phyloP scores from a whole-genome alignment of 2,113 vertebrate species.

The Bufo bufo region DNA sequence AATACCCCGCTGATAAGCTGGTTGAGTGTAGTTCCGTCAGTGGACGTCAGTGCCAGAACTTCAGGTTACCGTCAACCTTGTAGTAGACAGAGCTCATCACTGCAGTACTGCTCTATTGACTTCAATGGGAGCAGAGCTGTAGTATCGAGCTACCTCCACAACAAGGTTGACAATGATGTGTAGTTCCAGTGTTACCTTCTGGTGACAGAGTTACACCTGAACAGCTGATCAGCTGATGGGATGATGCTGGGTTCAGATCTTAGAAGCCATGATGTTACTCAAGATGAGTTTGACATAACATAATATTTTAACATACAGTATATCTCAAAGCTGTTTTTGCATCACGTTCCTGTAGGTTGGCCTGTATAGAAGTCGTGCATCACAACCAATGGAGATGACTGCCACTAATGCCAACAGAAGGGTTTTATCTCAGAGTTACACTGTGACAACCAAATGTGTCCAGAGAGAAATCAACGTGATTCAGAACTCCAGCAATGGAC shows the following conservation, averaged over 20 bases:
- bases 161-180: no score
- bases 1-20: no score
- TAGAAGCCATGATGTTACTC: not conserved
- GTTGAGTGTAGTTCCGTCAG: no score
- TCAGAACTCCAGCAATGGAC: conserved; percentile 74
- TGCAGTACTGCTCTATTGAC: no score
- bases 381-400: conserved; percentile 71
- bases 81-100: no score
- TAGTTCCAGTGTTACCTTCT: no score
- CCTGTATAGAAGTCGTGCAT: conserved; percentile 85
- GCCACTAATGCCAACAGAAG: conserved; percentile 72
- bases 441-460: conserved; percentile 68
- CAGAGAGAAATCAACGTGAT: conserved; percentile 79
- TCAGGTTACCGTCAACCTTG: no score
- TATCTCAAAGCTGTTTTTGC: not conserved
- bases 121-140: no score
- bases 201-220: no score
- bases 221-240: not conserved
- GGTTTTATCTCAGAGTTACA: conserved; percentile 54
- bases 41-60: no score
- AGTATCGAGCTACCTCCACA: no score
- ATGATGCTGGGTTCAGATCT: not conserved
- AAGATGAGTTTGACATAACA: not conserved
- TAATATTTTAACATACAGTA: no score
- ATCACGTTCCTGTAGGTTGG: conserved; percentile 77